phyloP scores from a whole-genome alignment of 2,797 vertebrate species.

The Sebastes iracundus region DNA sequence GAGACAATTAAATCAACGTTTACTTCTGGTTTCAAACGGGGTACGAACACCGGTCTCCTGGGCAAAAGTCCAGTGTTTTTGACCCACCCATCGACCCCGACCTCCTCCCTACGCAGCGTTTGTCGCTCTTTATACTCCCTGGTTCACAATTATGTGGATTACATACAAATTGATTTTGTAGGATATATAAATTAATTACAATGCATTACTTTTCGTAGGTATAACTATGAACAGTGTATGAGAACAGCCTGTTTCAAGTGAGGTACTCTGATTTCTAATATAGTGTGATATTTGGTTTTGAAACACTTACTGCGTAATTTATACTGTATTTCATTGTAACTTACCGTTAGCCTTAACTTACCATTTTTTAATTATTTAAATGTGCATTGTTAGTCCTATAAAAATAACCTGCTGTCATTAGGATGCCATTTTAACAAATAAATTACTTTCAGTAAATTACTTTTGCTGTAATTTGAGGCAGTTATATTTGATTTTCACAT shows the following conservation, averaged over 20 bases:
- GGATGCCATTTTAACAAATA: background rate
- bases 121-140: no score
- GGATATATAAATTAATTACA: no score
- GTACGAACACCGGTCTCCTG: no score
- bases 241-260: background rate
- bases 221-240: no score
- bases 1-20: no score
- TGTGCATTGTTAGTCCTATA: background rate
- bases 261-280: background rate
- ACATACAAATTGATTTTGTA: no score
- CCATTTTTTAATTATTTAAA: background rate
- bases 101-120: no score
- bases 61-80: no score
- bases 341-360: background rate
- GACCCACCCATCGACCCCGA: no score
- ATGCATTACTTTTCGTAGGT: no score
- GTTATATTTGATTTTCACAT: background rate
- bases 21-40: no score
- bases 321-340: background rate
- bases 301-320: background rate
- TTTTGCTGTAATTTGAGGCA: background rate
- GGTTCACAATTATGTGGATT: no score
- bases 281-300: background rate
- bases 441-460: background rate
- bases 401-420: background rate